Evolutionary conservation across 1,140 invertebrate species (phyloP).

Genomic region (Bombus soroeensis): DNA sequence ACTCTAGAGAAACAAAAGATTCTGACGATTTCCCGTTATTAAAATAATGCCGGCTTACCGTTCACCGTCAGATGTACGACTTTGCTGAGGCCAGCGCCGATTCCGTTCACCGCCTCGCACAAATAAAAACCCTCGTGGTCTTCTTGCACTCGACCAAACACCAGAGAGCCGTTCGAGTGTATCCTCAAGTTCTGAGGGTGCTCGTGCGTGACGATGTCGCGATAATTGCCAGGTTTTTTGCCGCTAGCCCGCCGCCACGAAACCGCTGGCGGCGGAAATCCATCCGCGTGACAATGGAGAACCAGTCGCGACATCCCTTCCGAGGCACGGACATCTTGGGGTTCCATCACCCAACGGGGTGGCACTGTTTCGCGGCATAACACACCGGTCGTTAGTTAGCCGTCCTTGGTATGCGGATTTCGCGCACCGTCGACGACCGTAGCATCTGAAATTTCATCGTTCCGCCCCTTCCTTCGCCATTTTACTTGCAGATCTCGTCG

Average conservation of each 20-base stretch:
- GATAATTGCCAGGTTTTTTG: conserved; percentile 92
- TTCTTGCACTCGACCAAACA: conserved; percentile 91
- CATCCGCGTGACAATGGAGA: conserved; percentile 95
- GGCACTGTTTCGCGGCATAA: conserved; percentile 87
- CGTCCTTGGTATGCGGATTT: not conserved
- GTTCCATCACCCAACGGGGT: conserved; percentile 95
- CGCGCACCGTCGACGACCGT: conserved; percentile 18
- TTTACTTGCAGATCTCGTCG: conserved; percentile 44
- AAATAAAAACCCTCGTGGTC: conserved; percentile 95
- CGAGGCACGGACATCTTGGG: conserved; percentile 92
- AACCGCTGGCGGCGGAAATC: conserved; percentile 93
- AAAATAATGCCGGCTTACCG: conserved; percentile 81
- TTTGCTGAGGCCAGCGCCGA: conserved; percentile 94
- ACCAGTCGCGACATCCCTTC: conserved; percentile 90
- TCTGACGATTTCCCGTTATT: too few species aligned
- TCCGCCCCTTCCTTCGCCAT: not conserved
- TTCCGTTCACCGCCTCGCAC: conserved; percentile 95
- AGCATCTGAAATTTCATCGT: conserved; percentile 39
- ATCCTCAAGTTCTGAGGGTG: conserved; percentile 85
- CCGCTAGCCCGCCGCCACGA: conserved; percentile 94
- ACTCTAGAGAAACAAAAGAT: not conserved
- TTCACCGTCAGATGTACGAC: conserved; percentile 94
- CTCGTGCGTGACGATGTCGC: conserved; percentile 86
- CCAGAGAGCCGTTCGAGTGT: conserved; percentile 91
- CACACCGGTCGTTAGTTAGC: conserved; percentile 55